Evolutionary conservation across 2,888 invertebrate species (phyloP), one percentile per base, ranked within the genome.

Genomic region (Campoletis raptor): DNA sequence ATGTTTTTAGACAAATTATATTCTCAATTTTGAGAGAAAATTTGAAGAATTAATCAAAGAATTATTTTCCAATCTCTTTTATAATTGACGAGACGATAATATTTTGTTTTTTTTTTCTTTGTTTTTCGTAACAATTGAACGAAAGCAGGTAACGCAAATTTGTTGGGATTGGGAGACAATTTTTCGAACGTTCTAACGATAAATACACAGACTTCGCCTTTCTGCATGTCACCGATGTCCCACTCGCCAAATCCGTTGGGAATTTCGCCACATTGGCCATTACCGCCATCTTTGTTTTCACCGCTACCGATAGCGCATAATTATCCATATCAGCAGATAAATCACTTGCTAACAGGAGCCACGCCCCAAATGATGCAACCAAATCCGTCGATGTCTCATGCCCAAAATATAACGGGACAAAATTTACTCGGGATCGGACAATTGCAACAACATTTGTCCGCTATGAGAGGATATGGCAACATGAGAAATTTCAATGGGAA

Each of bases 401-500:
- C 90, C 0, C 92, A 92, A 18, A 91, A 90, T 36, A 24, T 92
- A 40, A 74, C 89, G 1, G 90, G 90, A 64, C 90, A 91, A 30
- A 88, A 76, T 48, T 85, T 90, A 30, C 72, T 87, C 73, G 81
- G 90, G 45, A 85, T 90, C 37, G 86, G 91, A 37, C 86, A 83
- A 40, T 76, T 87, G 12, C 89, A 88, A 30, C 87, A 86, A 37
- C 89, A 89, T 36, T 76, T 88, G 61, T 82, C 95, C 91, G 95
- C 83, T 10, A 70, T 78, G 8, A 67, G 95, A 87, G 95, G 95
- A 0, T 95, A 95, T 92, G 95, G 95, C 92, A 95, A 95, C 93
- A 95, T 95, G 93, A 95, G 95, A 91, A 95, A 95, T 5, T 94
- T 96, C 89, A 95, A 95, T 92, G 95, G 95, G 10, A 95, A 94